Evolutionary conservation across 2,888 invertebrate genomes (phyloP).

Genomic region (Scaptomyza flava): DNA sequence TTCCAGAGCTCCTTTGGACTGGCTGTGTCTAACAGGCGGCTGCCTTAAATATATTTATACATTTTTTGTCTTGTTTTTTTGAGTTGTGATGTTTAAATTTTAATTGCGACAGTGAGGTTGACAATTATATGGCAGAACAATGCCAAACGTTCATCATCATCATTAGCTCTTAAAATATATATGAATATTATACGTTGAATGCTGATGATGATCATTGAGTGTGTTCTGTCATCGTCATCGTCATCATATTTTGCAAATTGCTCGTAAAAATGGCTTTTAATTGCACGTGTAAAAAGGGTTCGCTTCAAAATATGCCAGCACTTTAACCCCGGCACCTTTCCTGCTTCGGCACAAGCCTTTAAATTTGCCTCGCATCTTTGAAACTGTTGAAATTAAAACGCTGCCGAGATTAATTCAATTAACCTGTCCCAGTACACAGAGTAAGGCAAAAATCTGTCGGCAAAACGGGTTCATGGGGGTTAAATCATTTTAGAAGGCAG

Average conservation of each 20-base stretch:
- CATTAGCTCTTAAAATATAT: not conserved
- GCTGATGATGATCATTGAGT: slow-evolving; percentile 26
- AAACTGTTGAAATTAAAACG: slow-evolving; percentile 62
- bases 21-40: slow-evolving; percentile 11
- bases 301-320: slow-evolving; percentile 49
- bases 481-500: slow-evolving; percentile 43
- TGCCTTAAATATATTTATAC: not conserved
- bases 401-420: slow-evolving; percentile 73
- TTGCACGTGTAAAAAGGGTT: slow-evolving; percentile 74
- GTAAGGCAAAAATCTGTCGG: slow-evolving; percentile 27
- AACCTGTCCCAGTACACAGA: slow-evolving; percentile 48
- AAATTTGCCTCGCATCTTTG: slow-evolving; percentile 20
- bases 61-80: slow-evolving; percentile 11
- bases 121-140: slow-evolving; percentile 59
- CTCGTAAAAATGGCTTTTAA: slow-evolving; percentile 75
- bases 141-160: slow-evolving; percentile 42
- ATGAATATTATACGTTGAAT: slow-evolving; percentile 9
- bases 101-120: slow-evolving; percentile 22
- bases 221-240: slow-evolving; percentile 51
- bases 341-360: not conserved
- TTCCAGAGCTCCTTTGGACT: slow-evolving; percentile 1
- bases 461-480: slow-evolving; percentile 38
- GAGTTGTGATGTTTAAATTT: slow-evolving; percentile 45
- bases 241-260: slow-evolving; percentile 71
- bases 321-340: slow-evolving; percentile 6